These are phyloP conservation scores for Luidia sarsii DNA, from an alignment of 53 echinoderm and acorn worm species.

Conservation along the genomic window DNA sequence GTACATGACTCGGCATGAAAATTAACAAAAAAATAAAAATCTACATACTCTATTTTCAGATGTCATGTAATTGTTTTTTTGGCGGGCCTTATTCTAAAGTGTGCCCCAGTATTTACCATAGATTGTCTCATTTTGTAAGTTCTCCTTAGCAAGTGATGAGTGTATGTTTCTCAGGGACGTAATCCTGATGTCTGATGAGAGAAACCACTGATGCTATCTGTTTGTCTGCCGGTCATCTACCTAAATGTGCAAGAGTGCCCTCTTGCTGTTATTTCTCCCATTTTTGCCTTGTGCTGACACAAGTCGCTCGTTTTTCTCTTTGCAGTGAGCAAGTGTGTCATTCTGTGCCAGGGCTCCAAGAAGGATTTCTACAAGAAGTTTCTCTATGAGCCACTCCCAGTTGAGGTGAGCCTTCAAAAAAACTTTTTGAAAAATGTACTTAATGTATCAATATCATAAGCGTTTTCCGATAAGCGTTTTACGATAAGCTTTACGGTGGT, in stretches of 20 bases:
- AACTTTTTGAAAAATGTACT: not conserved
- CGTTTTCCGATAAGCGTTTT: no score
- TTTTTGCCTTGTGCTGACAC: not conserved
- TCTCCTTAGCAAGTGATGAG: slow-evolving; percentile 46
- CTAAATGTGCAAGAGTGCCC: not conserved
- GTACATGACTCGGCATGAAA: no score
- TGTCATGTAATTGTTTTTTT: no score
- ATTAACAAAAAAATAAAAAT: no score
- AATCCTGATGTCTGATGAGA: slow-evolving; percentile 82
- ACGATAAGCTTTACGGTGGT: no score
- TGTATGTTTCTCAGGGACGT: slow-evolving; percentile 74
- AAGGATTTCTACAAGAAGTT: slow-evolving; percentile 99
- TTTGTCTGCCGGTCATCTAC: not conserved
- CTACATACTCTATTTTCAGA: no score
- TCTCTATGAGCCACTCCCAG: slow-evolving; percentile 96
- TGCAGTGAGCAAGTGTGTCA: slow-evolving; percentile 97
- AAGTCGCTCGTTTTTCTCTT: not conserved
- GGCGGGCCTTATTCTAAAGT: no score
- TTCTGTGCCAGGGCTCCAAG: slow-evolving; percentile 98
- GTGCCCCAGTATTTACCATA: no score
- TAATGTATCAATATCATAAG: not conserved
- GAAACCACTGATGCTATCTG: slow-evolving; percentile 65
- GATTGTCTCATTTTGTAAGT: no score
- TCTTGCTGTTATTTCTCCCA: not conserved
- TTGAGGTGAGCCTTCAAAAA: slow-evolving; percentile 77